These are phyloP conservation scores for Eira barbara DNA, from an alignment of 2,113 vertebrate genomes.

Conservation along the genomic window DNA sequence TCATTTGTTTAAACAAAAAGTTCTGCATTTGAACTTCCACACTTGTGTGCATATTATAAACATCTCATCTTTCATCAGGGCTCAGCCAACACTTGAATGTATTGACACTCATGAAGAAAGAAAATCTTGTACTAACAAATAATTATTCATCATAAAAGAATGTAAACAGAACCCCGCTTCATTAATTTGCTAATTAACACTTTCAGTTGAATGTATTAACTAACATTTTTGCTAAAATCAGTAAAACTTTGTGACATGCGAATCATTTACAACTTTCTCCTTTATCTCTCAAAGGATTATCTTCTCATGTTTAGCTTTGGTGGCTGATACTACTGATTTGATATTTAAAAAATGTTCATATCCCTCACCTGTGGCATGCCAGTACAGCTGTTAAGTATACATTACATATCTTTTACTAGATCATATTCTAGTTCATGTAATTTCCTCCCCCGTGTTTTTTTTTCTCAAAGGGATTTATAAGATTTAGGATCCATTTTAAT, in stretches of 20 bases:
- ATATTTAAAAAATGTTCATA: background rate
- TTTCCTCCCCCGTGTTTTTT: background rate
- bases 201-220: background rate
- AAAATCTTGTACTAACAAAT: constrained; percentile 35
- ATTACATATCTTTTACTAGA: background rate
- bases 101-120: background rate
- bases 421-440: background rate
- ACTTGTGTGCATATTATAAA: background rate
- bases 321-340: constrained; percentile 1
- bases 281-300: constrained; percentile 7
- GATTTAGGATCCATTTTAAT: constrained; percentile 48
- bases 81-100: background rate
- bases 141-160: background rate
- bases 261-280: constrained; percentile 27
- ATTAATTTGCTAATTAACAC: background rate
- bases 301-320: background rate
- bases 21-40: constrained; percentile 18
- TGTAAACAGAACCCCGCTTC: background rate
- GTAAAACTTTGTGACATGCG: background rate
- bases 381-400: background rate
- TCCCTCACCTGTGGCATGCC: background rate
- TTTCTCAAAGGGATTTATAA: constrained; percentile 7
- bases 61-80: background rate
- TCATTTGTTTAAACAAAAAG: constrained; percentile 48
- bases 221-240: constrained; percentile 7